A percentile compares a stretch with the other conserved stretches of the same genome.
phyloP scores from a whole-genome alignment of 2,797 vertebrate genomes.

The Acanthurus lineatus region DNA sequence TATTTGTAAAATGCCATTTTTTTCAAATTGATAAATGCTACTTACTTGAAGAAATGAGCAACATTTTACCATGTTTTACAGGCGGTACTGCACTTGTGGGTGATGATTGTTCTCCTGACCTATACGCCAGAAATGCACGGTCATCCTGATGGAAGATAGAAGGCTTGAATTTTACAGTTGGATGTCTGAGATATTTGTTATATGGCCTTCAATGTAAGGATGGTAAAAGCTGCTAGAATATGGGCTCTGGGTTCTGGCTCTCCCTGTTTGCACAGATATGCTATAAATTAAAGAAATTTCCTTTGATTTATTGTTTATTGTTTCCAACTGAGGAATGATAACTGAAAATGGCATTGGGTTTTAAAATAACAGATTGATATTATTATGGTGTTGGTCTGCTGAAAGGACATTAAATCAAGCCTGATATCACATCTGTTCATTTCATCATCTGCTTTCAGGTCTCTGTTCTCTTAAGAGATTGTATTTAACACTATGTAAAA shows the following conservation, averaged over 20 bases:
- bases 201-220: conserved; percentile 49
- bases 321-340: conserved; percentile 48
- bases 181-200: conserved; percentile 30
- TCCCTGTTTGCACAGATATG: conserved; percentile 83
- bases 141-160: conserved; percentile 88
- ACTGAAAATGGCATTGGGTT: conserved; percentile 45
- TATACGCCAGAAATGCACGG: conserved; percentile 96
- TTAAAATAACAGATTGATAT: conserved; percentile 56
- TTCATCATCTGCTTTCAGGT: conserved; percentile 62
- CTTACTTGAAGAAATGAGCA: neutral
- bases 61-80: conserved; percentile 70
- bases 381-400: conserved; percentile 55
- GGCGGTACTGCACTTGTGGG: conserved; percentile 97
- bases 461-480: conserved; percentile 70
- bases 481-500: conserved; percentile 83
- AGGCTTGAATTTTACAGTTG: conserved; percentile 12
- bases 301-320: conserved; percentile 47
- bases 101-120: conserved; percentile 98
- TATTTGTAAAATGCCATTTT: conserved; percentile 12
- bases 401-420: conserved; percentile 64
- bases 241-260: conserved; percentile 60
- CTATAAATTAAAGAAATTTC: conserved; percentile 60
- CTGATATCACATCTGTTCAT: conserved; percentile 40
- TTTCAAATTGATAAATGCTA: neutral
- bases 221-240: conserved; percentile 71